A percentile compares a stretch with the other conserved stretches of the same genome.
Conservation (phyloP, 2,797 vertebrate genomes). For the Odontamblyopus lacepedii region DNA sequence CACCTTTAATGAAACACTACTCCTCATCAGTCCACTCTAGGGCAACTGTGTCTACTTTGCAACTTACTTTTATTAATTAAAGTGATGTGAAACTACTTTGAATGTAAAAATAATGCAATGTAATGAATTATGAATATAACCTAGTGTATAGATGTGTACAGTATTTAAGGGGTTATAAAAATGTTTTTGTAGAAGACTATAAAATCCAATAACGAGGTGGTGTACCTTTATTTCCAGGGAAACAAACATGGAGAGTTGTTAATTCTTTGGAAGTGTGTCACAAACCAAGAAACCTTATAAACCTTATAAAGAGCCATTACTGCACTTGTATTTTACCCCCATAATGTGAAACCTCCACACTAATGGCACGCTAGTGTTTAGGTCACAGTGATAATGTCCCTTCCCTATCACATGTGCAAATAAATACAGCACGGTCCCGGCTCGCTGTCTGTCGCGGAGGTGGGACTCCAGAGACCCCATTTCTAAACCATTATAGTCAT, state of each 20-base stretch:
- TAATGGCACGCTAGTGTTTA: conserved; percentile 37
- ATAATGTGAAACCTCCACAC: conserved; percentile 6
- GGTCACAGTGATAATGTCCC: conserved; percentile 48
- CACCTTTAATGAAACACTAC: background rate
- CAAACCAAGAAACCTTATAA: background rate
- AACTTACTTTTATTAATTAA: no score
- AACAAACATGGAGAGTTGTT: background rate
- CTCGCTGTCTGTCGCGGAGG: conserved; percentile 38
- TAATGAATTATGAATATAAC: background rate
- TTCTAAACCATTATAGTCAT: conserved; percentile 66
- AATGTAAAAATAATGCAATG: background rate
- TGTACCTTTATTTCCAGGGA: background rate
- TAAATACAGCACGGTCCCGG: conserved; percentile 29
- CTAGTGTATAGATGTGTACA: background rate
- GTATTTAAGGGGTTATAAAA: conserved; percentile 3
- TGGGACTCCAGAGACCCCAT: conserved; percentile 51
- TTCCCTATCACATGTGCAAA: conserved; percentile 44
- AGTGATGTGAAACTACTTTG: background rate
- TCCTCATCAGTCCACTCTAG: background rate
- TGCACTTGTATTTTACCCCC: conserved; percentile 16
- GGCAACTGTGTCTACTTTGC: background rate
- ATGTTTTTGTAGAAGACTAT: background rate
- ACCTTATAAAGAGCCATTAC: background rate
- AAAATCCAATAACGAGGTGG: conserved; percentile 10
- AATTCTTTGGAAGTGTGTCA: conserved; percentile 1